These are phyloP conservation scores for Chamaetylas fuelleborni DNA, from an alignment of 2,113 vertebrate genomes.

Conservation along the genomic window DNA sequence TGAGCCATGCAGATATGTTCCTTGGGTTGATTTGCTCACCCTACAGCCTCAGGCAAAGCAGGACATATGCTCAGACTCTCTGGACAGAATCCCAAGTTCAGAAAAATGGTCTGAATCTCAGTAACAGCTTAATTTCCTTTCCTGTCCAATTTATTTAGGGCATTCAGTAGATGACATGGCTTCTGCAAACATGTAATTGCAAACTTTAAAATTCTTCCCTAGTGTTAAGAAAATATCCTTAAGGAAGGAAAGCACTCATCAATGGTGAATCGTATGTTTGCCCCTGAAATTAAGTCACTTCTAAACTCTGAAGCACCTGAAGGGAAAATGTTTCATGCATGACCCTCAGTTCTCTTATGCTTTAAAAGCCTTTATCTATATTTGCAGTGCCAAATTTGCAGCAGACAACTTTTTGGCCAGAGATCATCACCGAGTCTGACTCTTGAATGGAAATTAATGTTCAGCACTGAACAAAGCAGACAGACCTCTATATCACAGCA, in stretches of 20 bases:
- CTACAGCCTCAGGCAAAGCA: background rate
- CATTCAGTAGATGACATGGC: background rate
- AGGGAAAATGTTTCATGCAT: constrained; percentile 7
- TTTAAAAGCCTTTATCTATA: background rate
- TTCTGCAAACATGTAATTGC: constrained; percentile 8
- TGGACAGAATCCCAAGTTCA: background rate
- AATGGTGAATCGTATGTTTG: background rate
- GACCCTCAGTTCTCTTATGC: background rate
- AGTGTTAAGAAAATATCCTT: constrained; percentile 7
- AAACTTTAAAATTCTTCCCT: constrained; percentile 3
- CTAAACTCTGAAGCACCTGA: background rate
- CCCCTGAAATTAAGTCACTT: background rate
- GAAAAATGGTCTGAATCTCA: constrained; percentile 12
- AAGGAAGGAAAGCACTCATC: constrained; percentile 27
- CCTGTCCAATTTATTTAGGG: constrained; percentile 11
- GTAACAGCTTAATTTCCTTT: constrained; percentile 27
- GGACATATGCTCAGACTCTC: background rate
- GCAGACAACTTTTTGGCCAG: background rate
- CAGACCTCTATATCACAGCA: background rate
- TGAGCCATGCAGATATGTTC: background rate
- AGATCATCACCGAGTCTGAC: background rate
- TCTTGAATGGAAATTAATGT: background rate
- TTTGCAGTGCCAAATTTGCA: background rate
- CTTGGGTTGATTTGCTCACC: background rate
- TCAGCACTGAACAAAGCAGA: background rate